Conservation (phyloP, 2,113 vertebrate species). For the Etheostoma spectabile region DNA sequence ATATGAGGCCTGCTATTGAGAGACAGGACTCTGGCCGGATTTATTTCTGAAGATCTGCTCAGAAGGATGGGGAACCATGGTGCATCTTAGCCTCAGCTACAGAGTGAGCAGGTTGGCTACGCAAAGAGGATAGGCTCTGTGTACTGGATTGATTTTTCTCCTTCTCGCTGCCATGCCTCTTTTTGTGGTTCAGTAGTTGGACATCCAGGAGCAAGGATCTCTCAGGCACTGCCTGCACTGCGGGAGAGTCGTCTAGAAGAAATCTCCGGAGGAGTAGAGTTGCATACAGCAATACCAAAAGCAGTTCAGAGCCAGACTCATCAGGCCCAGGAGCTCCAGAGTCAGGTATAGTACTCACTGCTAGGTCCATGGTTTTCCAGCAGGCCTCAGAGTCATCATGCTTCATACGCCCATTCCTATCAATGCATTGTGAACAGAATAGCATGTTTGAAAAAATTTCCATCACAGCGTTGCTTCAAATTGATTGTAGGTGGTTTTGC, state of each 20-base stretch:
- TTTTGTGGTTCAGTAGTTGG: slow-evolving; percentile 92
- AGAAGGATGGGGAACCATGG: slow-evolving; percentile 34
- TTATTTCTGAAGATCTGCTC: slow-evolving; percentile 32
- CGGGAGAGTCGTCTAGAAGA: slow-evolving; percentile 83
- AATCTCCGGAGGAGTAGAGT: slow-evolving; percentile 84
- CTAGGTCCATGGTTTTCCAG: slow-evolving; percentile 53
- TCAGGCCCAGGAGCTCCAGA: slow-evolving; percentile 76
- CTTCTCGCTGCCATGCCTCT: slow-evolving; percentile 84
- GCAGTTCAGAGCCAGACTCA: slow-evolving; percentile 69
- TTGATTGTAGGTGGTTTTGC: slow-evolving; percentile 2
- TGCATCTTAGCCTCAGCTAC: slow-evolving; percentile 55
- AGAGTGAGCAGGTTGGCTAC: slow-evolving; percentile 62
- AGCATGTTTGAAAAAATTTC: slow-evolving; percentile 9
- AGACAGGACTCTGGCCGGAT: slow-evolving; percentile 18
- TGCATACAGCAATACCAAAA: slow-evolving; percentile 74
- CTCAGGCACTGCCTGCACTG: slow-evolving; percentile 88
- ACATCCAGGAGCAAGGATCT: slow-evolving; percentile 92
- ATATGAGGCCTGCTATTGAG: slow-evolving; percentile 27
- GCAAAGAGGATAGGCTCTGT: slow-evolving; percentile 74
- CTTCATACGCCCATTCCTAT: slow-evolving; percentile 36
- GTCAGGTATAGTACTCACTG: slow-evolving; percentile 82
- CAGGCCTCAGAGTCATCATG: slow-evolving; percentile 44
- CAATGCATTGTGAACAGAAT: slow-evolving; percentile 10
- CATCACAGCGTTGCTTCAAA: slow-evolving; percentile 7
- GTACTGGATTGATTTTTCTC: slow-evolving; percentile 93